Conservation (phyloP, 2,113 vertebrate genomes). For the Tachycineta bicolor region DNA sequence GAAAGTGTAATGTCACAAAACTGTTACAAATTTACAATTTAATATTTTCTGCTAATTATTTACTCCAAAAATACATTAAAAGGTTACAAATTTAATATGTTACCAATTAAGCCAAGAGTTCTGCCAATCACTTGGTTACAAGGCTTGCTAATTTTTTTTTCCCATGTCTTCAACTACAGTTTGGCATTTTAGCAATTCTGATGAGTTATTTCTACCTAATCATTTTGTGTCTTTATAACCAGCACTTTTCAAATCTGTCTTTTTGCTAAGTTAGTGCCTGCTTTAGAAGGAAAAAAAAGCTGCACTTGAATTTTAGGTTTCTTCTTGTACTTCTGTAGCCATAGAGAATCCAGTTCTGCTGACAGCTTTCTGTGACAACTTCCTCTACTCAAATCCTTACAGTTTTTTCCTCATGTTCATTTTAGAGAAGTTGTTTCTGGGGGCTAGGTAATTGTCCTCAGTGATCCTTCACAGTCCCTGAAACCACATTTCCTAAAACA, state of each 20-base stretch:
- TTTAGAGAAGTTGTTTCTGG: neutral
- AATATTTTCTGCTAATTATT: neutral
- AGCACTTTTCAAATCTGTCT: neutral
- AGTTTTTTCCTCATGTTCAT: neutral
- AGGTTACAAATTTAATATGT: neutral
- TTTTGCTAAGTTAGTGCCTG: neutral
- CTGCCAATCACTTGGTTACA: neutral
- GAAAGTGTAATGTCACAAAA: neutral
- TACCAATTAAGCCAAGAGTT: neutral
- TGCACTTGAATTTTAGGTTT: neutral
- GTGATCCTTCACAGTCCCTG: neutral
- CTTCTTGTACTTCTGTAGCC: neutral
- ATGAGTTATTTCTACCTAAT: neutral
- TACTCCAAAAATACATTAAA: neutral
- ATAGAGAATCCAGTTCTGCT: neutral
- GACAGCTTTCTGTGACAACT: neutral
- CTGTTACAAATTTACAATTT: neutral
- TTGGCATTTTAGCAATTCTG: neutral
- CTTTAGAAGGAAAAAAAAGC: neutral
- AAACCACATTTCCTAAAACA: neutral
- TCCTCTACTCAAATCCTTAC: neutral
- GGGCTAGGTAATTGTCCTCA: neutral
- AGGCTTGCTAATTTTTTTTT: neutral
- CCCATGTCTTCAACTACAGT: neutral
- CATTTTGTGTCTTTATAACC: neutral